Base-by-base conservation (phyloP, 2,888 invertebrate genomes). In the Timema podura region DNA sequence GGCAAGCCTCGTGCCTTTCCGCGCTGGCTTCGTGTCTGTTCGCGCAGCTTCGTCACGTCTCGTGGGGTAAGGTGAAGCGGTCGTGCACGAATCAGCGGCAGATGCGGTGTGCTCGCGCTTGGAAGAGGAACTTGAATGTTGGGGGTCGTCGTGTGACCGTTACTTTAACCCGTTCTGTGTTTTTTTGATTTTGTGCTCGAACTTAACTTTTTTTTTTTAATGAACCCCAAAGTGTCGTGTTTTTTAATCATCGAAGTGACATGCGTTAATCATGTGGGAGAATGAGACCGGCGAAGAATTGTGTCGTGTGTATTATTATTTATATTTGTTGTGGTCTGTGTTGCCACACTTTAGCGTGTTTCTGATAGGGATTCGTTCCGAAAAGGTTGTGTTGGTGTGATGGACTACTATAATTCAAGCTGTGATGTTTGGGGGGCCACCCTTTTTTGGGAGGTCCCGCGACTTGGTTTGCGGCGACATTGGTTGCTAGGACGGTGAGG, bases 401-500 rank as follows among this genome's bases (percentile, higher is more conserved):
- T n/a, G n/a, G n/a, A n/a, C n/a, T n/a, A n/a, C n/a, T n/a, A n/a
- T n/a, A n/a, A n/a, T n/a, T n/a, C n/a, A n/a, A n/a, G n/a, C n/a
- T n/a, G n/a, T n/a, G n/a, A n/a, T n/a, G n/a, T n/a, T n/a, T n/a
- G n/a, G n/a, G n/a, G n/a, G n/a, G n/a, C n/a, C n/a, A n/a, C n/a
- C n/a, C n/a, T n/a, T n/a, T 16, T 2, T 9, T 16, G 13, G 3
- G 8, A 9, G 54, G 54, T 54, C 16, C 54, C 9, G 15, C 54
- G 54, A 44, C 65, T 45, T 15, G 48, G 16, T 45, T 68, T 13
- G 57, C 67, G 44, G 65, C 64, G 46, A 70, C 57, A 45, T 57
- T 68, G 66, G 67, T 71, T n/a, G 66, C 69, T 54, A 70, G 72
- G 68, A 72, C 70, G 46, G 66, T 70, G 59, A 65, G 68, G 51